Percentiles rank a stretch among this genome's conserved stretches.
These are phyloP conservation scores for Rhinoraja longicauda DNA, from an alignment of 2,797 vertebrate genomes.

Conservation along the genomic window DNA sequence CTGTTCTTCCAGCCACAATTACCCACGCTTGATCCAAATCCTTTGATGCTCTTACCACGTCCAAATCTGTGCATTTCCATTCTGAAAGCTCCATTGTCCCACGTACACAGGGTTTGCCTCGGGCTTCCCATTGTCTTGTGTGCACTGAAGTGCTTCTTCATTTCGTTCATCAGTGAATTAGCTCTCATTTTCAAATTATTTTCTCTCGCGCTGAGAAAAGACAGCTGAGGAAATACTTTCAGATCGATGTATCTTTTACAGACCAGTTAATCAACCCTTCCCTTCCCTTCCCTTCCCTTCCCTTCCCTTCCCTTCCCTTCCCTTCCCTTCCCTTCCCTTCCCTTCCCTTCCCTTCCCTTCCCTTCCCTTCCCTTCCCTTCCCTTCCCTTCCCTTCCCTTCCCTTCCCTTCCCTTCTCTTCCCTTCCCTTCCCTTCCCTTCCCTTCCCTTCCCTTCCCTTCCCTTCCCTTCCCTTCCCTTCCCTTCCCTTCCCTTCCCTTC, in stretches of 20 bases:
- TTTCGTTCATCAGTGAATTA: background rate
- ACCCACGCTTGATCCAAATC: background rate
- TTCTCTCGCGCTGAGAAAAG: background rate
- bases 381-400: no score
- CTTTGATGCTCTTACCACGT: background rate
- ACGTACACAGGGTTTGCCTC: background rate
- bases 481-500: no score
- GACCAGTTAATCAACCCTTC: background rate
- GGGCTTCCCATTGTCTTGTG: background rate
- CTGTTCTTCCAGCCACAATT: background rate
- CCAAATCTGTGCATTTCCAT: background rate
- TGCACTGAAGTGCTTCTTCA: background rate
- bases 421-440: no score
- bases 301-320: no score
- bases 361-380: no score
- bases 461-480: no score
- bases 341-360: no score
- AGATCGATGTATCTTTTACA: background rate
- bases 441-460: no score
- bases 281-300: no score
- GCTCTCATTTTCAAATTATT: background rate
- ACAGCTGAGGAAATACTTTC: background rate
- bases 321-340: no score
- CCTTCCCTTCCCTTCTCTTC: no score
- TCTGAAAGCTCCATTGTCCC: background rate